Evolutionary conservation across 64 coral and sea anemone genomes (phyloP).

Genomic region (Trachythela sp.): DNA sequence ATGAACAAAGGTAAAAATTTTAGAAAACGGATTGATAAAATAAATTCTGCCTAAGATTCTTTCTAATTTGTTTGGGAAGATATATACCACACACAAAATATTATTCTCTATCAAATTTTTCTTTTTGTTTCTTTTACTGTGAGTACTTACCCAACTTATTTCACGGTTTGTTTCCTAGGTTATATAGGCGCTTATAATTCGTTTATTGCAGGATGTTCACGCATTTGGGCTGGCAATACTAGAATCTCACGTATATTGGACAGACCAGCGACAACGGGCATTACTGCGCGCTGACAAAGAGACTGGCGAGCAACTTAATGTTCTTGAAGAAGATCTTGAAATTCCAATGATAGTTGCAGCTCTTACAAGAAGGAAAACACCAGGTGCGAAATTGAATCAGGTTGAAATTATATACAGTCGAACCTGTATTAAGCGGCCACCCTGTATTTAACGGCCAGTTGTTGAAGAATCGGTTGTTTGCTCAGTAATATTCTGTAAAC

Average conservation of each 20-base stretch:
- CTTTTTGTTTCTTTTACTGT: no score
- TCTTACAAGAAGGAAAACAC: neutral
- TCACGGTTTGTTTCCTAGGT: neutral
- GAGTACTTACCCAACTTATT: no score
- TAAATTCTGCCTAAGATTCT: no score
- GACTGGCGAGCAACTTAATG: neutral
- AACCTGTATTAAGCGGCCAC: neutral
- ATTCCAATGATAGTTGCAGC: neutral
- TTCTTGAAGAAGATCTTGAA: neutral
- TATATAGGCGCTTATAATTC: neutral
- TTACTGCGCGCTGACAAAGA: neutral
- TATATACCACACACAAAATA: no score
- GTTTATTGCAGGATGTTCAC: neutral
- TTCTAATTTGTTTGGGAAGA: no score
- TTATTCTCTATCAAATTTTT: no score
- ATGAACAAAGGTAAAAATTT: no score
- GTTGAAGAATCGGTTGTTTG: no score
- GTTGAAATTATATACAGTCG: neutral
- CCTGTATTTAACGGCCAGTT: neutral
- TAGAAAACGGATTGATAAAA: no score
- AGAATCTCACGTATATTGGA: neutral
- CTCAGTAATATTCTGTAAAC: no score
- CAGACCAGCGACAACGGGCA: neutral
- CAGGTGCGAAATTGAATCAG: neutral
- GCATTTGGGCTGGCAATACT: neutral